Base-by-base conservation (phyloP, 2,888 invertebrate species). In the Synergus itoensis region DNA sequence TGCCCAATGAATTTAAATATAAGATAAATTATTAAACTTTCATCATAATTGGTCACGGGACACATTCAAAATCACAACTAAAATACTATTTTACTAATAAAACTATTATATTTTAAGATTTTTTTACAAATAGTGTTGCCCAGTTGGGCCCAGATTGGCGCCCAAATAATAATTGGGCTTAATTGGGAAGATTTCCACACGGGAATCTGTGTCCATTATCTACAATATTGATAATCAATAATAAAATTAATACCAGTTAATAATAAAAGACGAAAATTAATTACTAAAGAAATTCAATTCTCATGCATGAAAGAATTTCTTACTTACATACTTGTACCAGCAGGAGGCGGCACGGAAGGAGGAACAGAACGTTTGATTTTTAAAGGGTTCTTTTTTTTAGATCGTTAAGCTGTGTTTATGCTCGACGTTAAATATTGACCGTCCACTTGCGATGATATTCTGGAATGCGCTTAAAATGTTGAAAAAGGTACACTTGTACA, bases 401-500 rank as follows among this genome's bases (percentile, higher is more conserved):
- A 57, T 67, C 21, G 8, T 67, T 57, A 45, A n/a, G 18, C 18
- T 65, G 40, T 80, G 65, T 79, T 78, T 80, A 81, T 77, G 80
- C 69, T 75, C 57, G 75, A 83, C 77, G 84, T 88, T 87, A 89
- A 90, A 90, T 89, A 89, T 90, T 89, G 84, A 86, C 86, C 84
- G 85, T 88, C 88, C 88, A 87, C 87, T 88, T 84, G 82, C 85
- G 85, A 84, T 84, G 87, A 88, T 89, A 87, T 82, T 84, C 82
- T 80, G 86, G 86, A 87, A 88, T 88, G 85, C 87, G 85, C 83
- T 89, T 88, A 86, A 88, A 89, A 89, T 89, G 87, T 89, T 88
- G 85, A 87, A 86, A 88, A 86, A 87, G 87, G 88, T n/a, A 73
- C 53, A 36, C n/a, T 48, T 73, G 36, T 48, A 48, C 16, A 60